These are phyloP conservation scores for Pseudoips prasinana DNA, from an alignment of 2,888 invertebrate genomes.

Conservation along the genomic window DNA sequence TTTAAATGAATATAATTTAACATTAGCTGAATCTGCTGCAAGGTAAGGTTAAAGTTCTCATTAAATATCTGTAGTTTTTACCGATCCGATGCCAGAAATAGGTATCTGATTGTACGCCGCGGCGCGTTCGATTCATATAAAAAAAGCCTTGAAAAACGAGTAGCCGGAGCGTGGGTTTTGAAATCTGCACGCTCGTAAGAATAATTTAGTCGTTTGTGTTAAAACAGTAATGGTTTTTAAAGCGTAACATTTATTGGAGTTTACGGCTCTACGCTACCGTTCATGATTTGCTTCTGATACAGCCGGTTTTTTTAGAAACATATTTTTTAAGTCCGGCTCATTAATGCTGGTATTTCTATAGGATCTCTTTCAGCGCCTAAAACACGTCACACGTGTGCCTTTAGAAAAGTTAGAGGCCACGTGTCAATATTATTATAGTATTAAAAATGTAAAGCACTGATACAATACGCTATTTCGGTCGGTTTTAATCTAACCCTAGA, in stretches of 20 bases:
- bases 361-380: too few species aligned
- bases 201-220: conserved; percentile 40
- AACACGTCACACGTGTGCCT: background rate
- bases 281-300: conserved; percentile 24
- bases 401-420: background rate
- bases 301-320: conserved; percentile 6
- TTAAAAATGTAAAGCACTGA: background rate
- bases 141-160: conserved; percentile 51
- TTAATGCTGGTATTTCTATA: too few species aligned
- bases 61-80: conserved; percentile 51
- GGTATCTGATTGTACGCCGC: conserved; percentile 47
- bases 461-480: conserved; percentile 18
- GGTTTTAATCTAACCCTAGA: conserved; percentile 63
- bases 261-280: conserved; percentile 36
- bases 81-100: conserved; percentile 48
- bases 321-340: too few species aligned
- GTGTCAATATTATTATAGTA: too few species aligned
- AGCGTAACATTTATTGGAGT: conserved; percentile 35
- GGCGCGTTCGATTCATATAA: conserved; percentile 37
- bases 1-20: conserved; percentile 23
- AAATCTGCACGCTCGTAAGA: conserved; percentile 42
- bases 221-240: conserved; percentile 40
- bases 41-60: conserved; percentile 54
- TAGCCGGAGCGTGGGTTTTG: conserved; percentile 51
- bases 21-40: conserved; percentile 18